A percentile compares a stretch with the other conserved stretches of the same genome.
Conservation (phyloP, 2,888 invertebrate species). For the Saturnia japonica region DNA sequence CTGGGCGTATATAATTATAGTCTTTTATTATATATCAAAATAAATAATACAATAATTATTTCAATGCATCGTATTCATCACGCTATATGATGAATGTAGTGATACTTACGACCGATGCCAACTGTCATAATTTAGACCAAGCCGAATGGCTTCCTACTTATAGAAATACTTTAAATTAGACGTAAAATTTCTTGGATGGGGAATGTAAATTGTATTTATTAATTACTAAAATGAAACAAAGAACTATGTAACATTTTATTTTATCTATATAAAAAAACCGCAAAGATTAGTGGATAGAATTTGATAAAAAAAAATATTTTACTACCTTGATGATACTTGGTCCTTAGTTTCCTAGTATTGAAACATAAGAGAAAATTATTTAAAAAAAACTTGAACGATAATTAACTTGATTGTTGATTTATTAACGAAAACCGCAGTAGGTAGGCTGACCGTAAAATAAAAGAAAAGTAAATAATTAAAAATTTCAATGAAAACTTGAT, state of each 20-base stretch:
- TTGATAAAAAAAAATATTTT: too few species aligned
- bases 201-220: not conserved
- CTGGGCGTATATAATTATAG: constrained; percentile 7
- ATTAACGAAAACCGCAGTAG: too few species aligned
- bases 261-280: too few species aligned
- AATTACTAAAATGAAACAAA: too few species aligned
- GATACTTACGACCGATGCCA: constrained; percentile 34
- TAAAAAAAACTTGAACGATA: too few species aligned
- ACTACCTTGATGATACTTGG: too few species aligned
- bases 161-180: constrained; percentile 1
- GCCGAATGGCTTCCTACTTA: constrained; percentile 32
- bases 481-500: constrained; percentile 13
- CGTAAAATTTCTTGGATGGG: constrained; percentile 12
- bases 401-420: too few species aligned
- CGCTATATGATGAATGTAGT: constrained; percentile 32
- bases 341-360: too few species aligned
- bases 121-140: constrained; percentile 35
- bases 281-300: too few species aligned
- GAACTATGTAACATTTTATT: too few species aligned
- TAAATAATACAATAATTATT: constrained; percentile 31
- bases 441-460: not conserved
- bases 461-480: not conserved
- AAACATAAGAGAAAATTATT: too few species aligned
- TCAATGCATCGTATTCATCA: constrained; percentile 34
- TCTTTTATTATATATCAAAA: constrained; percentile 22